Conservation (phyloP, 1,140 invertebrate genomes). For the Phocides pigmalion region DNA sequence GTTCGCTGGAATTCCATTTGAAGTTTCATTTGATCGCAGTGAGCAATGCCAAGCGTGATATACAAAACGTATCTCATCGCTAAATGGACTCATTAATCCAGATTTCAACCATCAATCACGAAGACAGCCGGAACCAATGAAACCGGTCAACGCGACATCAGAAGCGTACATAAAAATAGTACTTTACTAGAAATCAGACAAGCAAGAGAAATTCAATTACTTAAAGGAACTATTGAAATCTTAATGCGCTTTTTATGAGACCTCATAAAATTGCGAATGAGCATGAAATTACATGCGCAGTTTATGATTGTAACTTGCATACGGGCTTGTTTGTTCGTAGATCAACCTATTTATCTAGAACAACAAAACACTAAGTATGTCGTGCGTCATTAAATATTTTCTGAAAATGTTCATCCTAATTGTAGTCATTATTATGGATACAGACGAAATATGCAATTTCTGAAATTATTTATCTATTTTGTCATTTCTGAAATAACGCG, state of each 20-base stretch:
- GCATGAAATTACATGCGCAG: not conserved
- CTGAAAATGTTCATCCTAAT: too few species aligned
- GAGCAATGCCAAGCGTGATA: not conserved
- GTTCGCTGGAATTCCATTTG: not conserved
- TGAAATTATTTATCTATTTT: too few species aligned
- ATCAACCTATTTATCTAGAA: too few species aligned
- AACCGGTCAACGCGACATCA: not conserved
- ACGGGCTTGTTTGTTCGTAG: not conserved
- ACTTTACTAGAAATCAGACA: not conserved
- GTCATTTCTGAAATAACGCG: too few species aligned
- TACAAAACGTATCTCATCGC: not conserved
- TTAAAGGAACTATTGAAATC: not conserved
- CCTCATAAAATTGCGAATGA: not conserved
- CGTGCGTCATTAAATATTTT: too few species aligned
- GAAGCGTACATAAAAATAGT: constrained; percentile 3
- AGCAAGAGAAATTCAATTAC: constrained; percentile 12
- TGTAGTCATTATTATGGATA: too few species aligned
- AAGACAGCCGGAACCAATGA: constrained; percentile 21
- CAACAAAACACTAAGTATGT: too few species aligned
- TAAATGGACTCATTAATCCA: constrained; percentile 21
- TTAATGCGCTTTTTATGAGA: not conserved
- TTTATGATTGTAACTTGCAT: not conserved
- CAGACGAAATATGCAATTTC: too few species aligned
- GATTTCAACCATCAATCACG: constrained; percentile 21
- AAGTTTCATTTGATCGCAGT: not conserved